phyloP scores from a whole-genome alignment of 2,888 invertebrate genomes.

The Galeopsomyia nigrocyanea region DNA sequence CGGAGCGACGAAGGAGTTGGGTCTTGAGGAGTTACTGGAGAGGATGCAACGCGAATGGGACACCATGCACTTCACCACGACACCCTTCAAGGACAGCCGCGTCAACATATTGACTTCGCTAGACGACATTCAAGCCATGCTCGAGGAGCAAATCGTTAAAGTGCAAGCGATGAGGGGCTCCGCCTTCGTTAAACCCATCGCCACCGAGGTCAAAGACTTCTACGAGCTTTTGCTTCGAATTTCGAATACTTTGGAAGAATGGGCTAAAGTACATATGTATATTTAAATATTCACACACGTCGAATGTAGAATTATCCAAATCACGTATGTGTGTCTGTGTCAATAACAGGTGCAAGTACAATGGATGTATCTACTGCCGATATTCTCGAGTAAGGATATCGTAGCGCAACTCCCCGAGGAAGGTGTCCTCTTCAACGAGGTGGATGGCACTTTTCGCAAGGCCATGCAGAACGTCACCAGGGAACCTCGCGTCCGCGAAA shows the following conservation, averaged over 20 bases:
- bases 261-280: slow-evolving; percentile 77
- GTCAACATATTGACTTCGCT: slow-evolving; percentile 79
- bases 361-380: slow-evolving; percentile 89
- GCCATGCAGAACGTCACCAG: slow-evolving; percentile 76
- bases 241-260: slow-evolving; percentile 83
- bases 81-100: slow-evolving; percentile 80
- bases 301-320: not conserved
- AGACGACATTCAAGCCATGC: slow-evolving; percentile 83
- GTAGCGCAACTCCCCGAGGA: slow-evolving; percentile 89
- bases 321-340: not conserved
- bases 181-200: slow-evolving; percentile 88
- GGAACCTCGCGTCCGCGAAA: slow-evolving; percentile 77
- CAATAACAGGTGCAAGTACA: slow-evolving; percentile 78
- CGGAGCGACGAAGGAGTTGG: slow-evolving; percentile 84
- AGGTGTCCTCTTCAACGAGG: slow-evolving; percentile 82
- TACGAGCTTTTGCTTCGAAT: slow-evolving; percentile 81
- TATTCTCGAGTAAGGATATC: slow-evolving; percentile 90
- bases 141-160: slow-evolving; percentile 88
- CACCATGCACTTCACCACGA: slow-evolving; percentile 79
- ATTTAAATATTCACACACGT: too few relatives aligned
- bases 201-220: slow-evolving; percentile 78
- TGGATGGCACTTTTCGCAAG: slow-evolving; percentile 77
- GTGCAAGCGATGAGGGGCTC: slow-evolving; percentile 88
- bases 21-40: slow-evolving; percentile 79
- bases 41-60: slow-evolving; percentile 90